Conservation (phyloP, 1,140 invertebrate genomes). For the Lycorma delicatula region DNA sequence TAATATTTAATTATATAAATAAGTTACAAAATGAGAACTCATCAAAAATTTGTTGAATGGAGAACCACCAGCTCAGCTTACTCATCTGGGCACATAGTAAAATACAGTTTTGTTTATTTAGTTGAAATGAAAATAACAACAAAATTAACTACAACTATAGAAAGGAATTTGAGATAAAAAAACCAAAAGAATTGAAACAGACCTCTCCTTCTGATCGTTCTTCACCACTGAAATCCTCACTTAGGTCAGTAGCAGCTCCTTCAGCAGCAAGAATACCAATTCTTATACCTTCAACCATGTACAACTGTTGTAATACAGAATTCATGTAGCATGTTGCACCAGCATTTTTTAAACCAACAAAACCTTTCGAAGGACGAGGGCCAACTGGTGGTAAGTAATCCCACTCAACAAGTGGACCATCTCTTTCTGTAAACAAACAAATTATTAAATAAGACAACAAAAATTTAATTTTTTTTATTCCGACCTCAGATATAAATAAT, state of each 20-base stretch:
- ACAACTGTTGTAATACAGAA: conserved; percentile 93
- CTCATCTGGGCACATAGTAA: no score
- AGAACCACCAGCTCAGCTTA: no score
- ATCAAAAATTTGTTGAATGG: no score
- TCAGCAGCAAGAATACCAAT: conserved; percentile 67
- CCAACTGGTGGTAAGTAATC: conserved; percentile 95
- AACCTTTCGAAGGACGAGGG: conserved; percentile 76
- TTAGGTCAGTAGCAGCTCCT: conserved; percentile 77
- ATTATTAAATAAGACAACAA: no score
- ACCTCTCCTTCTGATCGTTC: conserved; percentile 52
- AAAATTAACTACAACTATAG: no score
- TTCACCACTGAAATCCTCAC: conserved; percentile 86
- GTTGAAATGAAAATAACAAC: no score
- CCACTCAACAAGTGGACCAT: conserved; percentile 84
- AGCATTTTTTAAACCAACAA: conserved; percentile 96
- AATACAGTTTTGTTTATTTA: no score
- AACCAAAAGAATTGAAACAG: conserved; percentile 17
- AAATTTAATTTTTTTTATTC: no score
- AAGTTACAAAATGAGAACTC: no score
- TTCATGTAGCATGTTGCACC: conserved; percentile 99
- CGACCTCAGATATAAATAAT: no score
- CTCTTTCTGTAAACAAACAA: conserved; percentile 58
- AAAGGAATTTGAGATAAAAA: no score
- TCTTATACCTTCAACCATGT: conserved; percentile 88
- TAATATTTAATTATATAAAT: no score